phyloP scores from a whole-genome alignment of 64 coral and sea anemone species.

The Montipora cactus region DNA sequence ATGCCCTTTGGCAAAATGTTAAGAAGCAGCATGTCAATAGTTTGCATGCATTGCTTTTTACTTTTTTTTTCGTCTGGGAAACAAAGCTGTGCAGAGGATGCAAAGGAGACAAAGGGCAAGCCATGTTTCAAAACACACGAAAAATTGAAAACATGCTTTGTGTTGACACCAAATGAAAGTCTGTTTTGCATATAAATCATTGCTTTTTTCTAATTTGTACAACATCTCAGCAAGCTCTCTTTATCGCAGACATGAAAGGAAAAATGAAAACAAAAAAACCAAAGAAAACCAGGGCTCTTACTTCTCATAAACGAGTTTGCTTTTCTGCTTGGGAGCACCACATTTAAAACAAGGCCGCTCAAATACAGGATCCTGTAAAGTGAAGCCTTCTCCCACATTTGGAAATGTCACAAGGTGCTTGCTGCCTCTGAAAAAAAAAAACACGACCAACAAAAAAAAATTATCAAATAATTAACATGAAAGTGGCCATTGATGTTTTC shows the following conservation, averaged over 20 bases:
- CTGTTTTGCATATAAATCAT: no score
- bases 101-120: no score
- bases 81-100: no score
- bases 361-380: slow-evolving; percentile 63
- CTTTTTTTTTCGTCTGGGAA: no score
- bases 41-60: no score
- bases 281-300: slow-evolving; percentile 24
- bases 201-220: no score
- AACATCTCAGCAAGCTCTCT: background rate
- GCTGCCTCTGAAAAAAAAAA: slow-evolving; percentile 48
- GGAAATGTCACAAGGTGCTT: slow-evolving; percentile 86
- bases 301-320: slow-evolving; percentile 63
- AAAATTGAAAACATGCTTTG: no score
- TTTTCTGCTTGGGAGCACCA: slow-evolving; percentile 58
- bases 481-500: no score
- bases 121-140: no score
- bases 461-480: background rate
- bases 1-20: no score
- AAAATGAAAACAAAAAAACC: background rate
- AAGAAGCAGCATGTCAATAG: no score
- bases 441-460: background rate
- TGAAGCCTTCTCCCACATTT: slow-evolving; percentile 80
- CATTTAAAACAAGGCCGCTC: slow-evolving; percentile 73
- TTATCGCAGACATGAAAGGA: background rate
- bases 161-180: no score